These are phyloP conservation scores for Chrysemys picta DNA, from an alignment of 2,113 vertebrate species.

Conservation along the genomic window DNA sequence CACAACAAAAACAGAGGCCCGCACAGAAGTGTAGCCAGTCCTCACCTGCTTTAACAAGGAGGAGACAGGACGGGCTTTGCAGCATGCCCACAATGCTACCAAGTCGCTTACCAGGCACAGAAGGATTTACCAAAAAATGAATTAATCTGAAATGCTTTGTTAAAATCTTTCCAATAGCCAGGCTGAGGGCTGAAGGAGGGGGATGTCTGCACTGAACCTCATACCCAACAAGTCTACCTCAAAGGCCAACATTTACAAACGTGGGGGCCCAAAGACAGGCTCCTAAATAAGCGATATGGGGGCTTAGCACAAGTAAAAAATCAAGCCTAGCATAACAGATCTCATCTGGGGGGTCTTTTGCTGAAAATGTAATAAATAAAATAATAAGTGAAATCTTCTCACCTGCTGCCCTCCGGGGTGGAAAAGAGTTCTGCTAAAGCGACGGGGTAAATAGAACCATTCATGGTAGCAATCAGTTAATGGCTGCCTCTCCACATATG, in stretches of 20 bases:
- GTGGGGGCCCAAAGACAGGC: neutral
- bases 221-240: no score
- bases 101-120: no score
- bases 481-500: slow-evolving; percentile 31
- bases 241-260: neutral
- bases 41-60: no score
- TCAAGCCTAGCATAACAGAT: neutral
- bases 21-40: no score
- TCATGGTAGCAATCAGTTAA: neutral
- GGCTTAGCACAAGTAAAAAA: neutral
- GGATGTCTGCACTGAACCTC: neutral
- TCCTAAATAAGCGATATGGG: neutral
- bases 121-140: neutral
- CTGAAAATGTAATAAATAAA: neutral
- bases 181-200: neutral
- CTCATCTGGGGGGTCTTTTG: rapidly evolving
- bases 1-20: neutral
- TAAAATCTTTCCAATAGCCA: neutral
- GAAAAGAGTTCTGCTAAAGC: neutral
- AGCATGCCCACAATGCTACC: neutral
- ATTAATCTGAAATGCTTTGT: neutral
- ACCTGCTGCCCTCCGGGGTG: slow-evolving; percentile 46
- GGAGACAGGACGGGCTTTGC: neutral
- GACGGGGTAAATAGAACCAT: rapidly evolving
- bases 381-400: neutral